phyloP scores from a whole-genome alignment of 2,888 invertebrate species.

The Cistogaster globosa region DNA sequence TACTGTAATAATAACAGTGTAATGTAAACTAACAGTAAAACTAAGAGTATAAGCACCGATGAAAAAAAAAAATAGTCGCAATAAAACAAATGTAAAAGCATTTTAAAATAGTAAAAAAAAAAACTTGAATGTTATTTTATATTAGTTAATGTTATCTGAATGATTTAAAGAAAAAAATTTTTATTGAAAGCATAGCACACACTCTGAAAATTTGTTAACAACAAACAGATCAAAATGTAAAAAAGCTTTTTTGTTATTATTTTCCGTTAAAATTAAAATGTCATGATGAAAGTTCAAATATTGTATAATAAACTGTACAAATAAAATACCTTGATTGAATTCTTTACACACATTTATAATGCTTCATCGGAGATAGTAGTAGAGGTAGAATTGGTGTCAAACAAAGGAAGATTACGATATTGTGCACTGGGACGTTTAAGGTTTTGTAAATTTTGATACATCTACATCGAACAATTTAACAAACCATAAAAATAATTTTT shows the following conservation, averaged over 20 bases:
- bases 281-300: conserved; percentile 7
- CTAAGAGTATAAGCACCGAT: too few relatives aligned
- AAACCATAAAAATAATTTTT: conserved; percentile 33
- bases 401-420: conserved; percentile 77
- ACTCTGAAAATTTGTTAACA: background rate
- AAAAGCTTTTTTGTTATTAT: conserved; percentile 36
- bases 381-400: conserved; percentile 62
- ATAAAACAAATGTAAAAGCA: too few relatives aligned
- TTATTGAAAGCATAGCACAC: background rate
- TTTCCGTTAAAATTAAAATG: background rate
- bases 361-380: conserved; percentile 76
- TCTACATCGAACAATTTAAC: conserved; percentile 66
- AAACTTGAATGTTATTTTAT: too few relatives aligned
- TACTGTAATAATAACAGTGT: too few relatives aligned
- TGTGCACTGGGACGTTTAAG: conserved; percentile 81
- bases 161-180: background rate
- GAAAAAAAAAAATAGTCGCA: too few relatives aligned
- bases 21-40: too few relatives aligned
- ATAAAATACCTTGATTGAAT: conserved; percentile 77
- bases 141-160: background rate
- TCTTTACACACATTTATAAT: conserved; percentile 57
- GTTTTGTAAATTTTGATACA: conserved; percentile 80
- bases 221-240: conserved; percentile 5
- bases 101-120: too few relatives aligned
- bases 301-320: conserved; percentile 51